Percentiles rank a stretch among this genome's conserved stretches.
Evolutionary conservation across 2,888 invertebrate genomes (phyloP).

Genomic region (Sphinx pinastri): DNA sequence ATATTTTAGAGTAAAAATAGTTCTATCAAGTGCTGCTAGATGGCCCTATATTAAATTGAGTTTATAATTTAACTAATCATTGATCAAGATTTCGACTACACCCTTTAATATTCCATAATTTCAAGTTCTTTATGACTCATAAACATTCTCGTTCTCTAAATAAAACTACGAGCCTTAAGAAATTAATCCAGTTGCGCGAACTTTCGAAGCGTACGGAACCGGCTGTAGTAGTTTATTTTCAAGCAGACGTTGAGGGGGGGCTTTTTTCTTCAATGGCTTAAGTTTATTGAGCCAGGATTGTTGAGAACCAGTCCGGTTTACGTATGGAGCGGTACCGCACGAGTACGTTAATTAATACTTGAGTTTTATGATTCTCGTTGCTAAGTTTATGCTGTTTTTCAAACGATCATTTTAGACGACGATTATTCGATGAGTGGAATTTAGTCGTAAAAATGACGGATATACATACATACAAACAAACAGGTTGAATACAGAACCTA

Average conservation of each 20-base stretch:
- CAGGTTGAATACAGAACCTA: too few species aligned
- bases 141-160: neutral
- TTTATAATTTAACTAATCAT: too few species aligned
- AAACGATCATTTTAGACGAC: neutral
- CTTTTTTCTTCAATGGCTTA: conserved; percentile 14
- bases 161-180: conserved; percentile 4
- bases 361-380: neutral
- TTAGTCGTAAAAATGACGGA: too few species aligned
- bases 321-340: conserved; percentile 15
- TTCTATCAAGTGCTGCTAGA: too few species aligned
- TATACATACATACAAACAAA: too few species aligned
- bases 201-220: conserved; percentile 14
- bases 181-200: conserved; percentile 13
- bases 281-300: conserved; percentile 14
- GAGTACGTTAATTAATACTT: conserved; percentile 8
- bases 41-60: too few species aligned
- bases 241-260: neutral
- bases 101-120: too few species aligned
- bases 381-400: neutral
- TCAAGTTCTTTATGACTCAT: neutral
- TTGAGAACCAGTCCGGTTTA: neutral
- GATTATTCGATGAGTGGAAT: too few species aligned
- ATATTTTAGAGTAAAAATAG: too few species aligned
- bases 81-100: too few species aligned
- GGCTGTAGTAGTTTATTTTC: conserved; percentile 1